phyloP scores from a whole-genome alignment of 2,797 vertebrate species.

The Emydoidea blandingii region DNA sequence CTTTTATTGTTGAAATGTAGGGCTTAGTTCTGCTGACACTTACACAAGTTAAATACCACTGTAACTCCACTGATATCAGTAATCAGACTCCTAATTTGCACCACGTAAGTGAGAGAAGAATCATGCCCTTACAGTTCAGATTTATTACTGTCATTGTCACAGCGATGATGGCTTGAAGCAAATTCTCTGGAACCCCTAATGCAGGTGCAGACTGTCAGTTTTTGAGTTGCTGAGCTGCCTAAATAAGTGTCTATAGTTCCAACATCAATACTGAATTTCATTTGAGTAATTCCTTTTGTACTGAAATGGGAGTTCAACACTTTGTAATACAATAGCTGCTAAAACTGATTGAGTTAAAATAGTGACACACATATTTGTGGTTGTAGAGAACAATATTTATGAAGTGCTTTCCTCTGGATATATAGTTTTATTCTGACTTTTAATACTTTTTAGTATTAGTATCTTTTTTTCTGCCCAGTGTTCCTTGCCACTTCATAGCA shows the following conservation, averaged over 20 bases:
- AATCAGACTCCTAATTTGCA: slow-evolving; percentile 11
- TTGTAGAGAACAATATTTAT: background rate
- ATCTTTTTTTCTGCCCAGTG: background rate
- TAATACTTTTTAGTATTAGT: background rate
- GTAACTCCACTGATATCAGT: background rate
- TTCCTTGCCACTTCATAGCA: background rate
- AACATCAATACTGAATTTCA: background rate
- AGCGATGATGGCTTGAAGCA: background rate
- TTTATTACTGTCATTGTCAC: background rate
- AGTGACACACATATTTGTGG: background rate
- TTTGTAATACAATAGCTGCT: background rate
- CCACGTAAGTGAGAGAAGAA: background rate
- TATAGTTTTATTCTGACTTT: background rate
- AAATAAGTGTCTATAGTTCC: background rate
- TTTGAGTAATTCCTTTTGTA: background rate
- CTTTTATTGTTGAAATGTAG: background rate
- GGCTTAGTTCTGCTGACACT: background rate
- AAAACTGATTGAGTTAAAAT: background rate
- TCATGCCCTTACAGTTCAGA: background rate
- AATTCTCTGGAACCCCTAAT: background rate
- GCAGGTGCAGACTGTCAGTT: background rate
- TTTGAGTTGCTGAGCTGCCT: background rate
- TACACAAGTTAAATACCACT: background rate
- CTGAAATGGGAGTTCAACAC: background rate
- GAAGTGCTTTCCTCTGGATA: background rate